Percentiles rank a stretch among this genome's conserved stretches.
Conservation (phyloP, 2,113 vertebrate species). For the Bos indicus region DNA sequence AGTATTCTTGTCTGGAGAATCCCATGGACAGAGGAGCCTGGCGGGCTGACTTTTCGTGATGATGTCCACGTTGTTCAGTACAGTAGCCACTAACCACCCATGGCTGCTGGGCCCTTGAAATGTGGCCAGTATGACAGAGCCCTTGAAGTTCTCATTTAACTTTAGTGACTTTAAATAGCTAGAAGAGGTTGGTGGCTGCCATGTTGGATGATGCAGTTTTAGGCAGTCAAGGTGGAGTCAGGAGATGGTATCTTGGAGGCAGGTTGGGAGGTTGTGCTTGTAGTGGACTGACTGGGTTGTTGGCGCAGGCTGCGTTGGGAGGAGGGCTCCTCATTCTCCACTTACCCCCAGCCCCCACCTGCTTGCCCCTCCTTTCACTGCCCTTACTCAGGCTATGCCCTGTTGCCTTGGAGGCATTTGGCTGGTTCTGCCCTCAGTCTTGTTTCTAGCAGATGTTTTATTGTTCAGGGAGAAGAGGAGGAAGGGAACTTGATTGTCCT, state of each 20-base stretch:
- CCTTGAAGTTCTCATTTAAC: neutral
- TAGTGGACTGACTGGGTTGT: neutral
- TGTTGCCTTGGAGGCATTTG: neutral
- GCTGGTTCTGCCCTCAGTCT: too few relatives aligned
- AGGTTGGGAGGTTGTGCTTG: neutral
- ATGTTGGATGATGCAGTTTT: neutral
- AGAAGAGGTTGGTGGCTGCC: neutral
- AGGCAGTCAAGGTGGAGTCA: neutral
- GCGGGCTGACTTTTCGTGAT: neutral
- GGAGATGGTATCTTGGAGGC: neutral
- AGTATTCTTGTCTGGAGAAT: neutral
- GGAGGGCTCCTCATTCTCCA: neutral
- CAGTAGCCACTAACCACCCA: neutral
- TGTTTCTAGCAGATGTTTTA: neutral
- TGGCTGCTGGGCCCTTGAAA: neutral
- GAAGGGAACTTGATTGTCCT: neutral
- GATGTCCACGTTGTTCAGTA: neutral
- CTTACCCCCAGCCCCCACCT: fast-evolving
- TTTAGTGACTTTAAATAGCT: neutral
- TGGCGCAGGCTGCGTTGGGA: neutral
- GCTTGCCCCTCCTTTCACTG: neutral
- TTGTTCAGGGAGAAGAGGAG: neutral
- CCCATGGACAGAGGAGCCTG: neutral
- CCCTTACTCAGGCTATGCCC: neutral
- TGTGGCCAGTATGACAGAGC: neutral